Evolutionary conservation across 2,797 vertebrate genomes (phyloP).

Genomic region (Morus bassanus): DNA sequence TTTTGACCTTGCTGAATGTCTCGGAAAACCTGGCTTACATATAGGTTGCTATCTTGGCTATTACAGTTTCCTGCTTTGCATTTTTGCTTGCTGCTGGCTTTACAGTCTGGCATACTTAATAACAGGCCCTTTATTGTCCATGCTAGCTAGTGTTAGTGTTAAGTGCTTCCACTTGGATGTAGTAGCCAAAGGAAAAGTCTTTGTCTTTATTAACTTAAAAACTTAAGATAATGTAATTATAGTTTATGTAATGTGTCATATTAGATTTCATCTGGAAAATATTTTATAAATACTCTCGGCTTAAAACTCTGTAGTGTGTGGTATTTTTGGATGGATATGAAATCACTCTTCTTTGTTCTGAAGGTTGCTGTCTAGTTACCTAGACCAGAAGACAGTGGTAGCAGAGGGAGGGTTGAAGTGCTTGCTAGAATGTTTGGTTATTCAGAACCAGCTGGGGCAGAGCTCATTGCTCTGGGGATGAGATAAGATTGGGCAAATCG

Average conservation of each 20-base stretch:
- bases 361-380: background rate
- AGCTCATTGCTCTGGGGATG: background rate
- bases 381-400: background rate
- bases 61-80: constrained; percentile 7
- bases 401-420: background rate
- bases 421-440: background rate
- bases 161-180: constrained; percentile 25
- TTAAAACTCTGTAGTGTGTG: background rate
- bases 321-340: background rate
- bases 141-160: constrained; percentile 10
- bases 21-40: background rate
- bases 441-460: background rate
- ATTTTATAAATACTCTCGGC: background rate
- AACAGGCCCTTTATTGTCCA: constrained; percentile 27
- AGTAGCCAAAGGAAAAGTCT: constrained; percentile 8
- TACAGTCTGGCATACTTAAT: constrained; percentile 22
- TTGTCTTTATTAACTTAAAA: constrained; percentile 33
- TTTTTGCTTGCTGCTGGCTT: background rate
- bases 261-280: background rate
- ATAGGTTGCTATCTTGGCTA: background rate
- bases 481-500: background rate
- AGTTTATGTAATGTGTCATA: background rate
- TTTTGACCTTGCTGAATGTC: background rate
- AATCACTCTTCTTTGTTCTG: background rate
- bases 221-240: background rate